A percentile compares a stretch with the other conserved stretches of the same genome.
Conservation (phyloP, 2,797 vertebrate genomes). For the Cossypha dichroa region DNA sequence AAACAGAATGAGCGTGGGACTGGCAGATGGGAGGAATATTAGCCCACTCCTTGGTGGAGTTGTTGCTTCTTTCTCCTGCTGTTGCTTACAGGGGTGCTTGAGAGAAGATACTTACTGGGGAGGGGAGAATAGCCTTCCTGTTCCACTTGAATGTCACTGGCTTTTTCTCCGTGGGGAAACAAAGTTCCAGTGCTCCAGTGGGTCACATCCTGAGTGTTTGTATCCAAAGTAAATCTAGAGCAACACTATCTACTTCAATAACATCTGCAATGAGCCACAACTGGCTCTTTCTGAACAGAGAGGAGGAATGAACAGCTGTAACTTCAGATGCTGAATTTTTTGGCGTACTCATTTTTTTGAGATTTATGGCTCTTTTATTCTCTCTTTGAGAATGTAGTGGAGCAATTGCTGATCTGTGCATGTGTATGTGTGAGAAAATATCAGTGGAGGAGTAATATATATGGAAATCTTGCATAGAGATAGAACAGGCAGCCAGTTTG, state of each 20-base stretch:
- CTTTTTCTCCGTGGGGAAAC: background rate
- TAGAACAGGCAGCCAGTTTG: background rate
- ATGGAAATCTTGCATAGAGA: background rate
- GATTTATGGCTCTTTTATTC: background rate
- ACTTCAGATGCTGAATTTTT: conserved; percentile 9
- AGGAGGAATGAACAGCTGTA: background rate
- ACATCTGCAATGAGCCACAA: background rate
- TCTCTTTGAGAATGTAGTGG: background rate
- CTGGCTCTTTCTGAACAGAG: background rate
- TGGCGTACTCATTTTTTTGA: background rate
- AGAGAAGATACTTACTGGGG: background rate
- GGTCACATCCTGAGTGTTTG: background rate
- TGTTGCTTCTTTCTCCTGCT: background rate
- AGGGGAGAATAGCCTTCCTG: background rate
- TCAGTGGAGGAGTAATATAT: background rate
- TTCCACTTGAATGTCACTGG: background rate
- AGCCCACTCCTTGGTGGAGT: background rate
- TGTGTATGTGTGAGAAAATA: background rate
- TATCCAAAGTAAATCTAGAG: background rate
- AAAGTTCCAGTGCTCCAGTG: background rate
- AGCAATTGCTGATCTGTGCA: background rate
- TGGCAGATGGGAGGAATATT: conserved; percentile 22
- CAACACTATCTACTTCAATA: background rate
- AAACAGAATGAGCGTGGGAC: conserved; percentile 31
- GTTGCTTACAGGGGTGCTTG: background rate